A percentile compares a stretch with the other conserved stretches of the same genome.
Evolutionary conservation across 2,888 invertebrate species (phyloP).

Genomic region (Spodoptera littoralis): DNA sequence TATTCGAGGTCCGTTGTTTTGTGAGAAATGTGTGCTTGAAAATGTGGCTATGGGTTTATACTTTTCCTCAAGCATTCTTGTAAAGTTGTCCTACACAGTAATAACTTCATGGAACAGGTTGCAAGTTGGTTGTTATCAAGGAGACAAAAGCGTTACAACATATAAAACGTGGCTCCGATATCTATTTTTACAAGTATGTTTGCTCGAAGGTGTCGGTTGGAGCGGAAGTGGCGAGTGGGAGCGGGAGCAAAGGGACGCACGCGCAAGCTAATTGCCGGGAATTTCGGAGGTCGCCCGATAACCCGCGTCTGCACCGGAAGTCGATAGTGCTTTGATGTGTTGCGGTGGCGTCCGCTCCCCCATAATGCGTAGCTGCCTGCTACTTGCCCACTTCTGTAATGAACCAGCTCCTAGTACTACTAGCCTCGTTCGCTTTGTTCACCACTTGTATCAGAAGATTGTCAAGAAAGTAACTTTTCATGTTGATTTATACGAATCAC

Average conservation of each 20-base stretch:
- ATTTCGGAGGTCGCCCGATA: conserved; percentile 87
- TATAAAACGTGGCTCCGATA: conserved; percentile 46
- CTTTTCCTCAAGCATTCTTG: background rate
- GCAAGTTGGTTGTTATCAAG: conserved; percentile 19
- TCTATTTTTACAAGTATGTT: conserved; percentile 51
- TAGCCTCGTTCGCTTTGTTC: conserved; percentile 2
- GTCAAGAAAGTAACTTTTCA: no score
- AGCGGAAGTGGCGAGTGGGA: conserved; percentile 69
- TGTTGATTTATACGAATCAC: no score
- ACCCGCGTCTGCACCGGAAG: conserved; percentile 84
- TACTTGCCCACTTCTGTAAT: conserved; percentile 52
- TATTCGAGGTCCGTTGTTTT: conserved; percentile 32
- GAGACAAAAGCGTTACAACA: conserved; percentile 27
- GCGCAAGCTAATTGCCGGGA: conserved; percentile 82
- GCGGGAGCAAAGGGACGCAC: conserved; percentile 73
- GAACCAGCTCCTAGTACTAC: conserved; percentile 50
- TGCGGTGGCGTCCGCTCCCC: conserved; percentile 77
- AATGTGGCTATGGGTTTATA: conserved; percentile 1
- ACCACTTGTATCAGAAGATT: background rate
- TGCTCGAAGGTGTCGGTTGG: conserved; percentile 66
- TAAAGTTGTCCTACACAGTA: background rate
- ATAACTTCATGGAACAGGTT: conserved; percentile 24
- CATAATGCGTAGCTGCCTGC: conserved; percentile 41
- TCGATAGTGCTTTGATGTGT: conserved; percentile 86
- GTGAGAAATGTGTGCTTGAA: background rate